Base-by-base conservation (phyloP, 2,797 vertebrate genomes). In the Acrocephalus scirpaceus region DNA sequence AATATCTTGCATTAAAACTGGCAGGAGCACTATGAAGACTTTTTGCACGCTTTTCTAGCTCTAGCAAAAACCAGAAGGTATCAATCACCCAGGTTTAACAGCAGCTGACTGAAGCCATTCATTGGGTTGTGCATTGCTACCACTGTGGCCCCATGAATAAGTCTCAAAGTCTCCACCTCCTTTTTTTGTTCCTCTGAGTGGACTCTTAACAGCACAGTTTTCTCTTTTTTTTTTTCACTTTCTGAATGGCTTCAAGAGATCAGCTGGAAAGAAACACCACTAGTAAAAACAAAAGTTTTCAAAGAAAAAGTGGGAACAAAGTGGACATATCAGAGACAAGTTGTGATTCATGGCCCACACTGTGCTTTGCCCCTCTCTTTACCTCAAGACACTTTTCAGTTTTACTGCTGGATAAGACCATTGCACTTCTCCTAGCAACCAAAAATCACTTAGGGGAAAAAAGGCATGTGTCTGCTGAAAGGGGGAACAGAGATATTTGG, bases 361-460 rank as follows among this genome's bases (percentile, higher is more conserved):
- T 94, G 95, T 97, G 98, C 94, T 96, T 97, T 97, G 96, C 97
- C 96, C 96, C 96, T 91, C 95, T 98, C 97, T 98, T 97, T 97
- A 95, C 62, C 93, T 98, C 98, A 98, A 98, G 98, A 89, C 89
- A 83, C 95, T 96, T 97, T 95, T 97, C 66, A 95, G 98, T 98
- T 98, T 98, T 97, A 97, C 97, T 96, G 92, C 86, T 96, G 91
- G 93, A 5, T 95, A 94, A 94, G 95, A 82, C 83, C 95, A 97
- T 32, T 96, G 95, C 96, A 94, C 97, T 98, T 98, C 98, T 98
- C 99, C 98, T 99, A 99, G 99, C 99, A 99, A 99, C 99, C 98
- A 93, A 97, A 90, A 98, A 97, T 75, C 94, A 95, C 93, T 96
- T 85, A 40, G 80, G 71, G 70, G 15, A 80, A 96, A 97, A 94